Conservation (phyloP, 1,140 invertebrate species). For the Drosophila bipectinata region DNA sequence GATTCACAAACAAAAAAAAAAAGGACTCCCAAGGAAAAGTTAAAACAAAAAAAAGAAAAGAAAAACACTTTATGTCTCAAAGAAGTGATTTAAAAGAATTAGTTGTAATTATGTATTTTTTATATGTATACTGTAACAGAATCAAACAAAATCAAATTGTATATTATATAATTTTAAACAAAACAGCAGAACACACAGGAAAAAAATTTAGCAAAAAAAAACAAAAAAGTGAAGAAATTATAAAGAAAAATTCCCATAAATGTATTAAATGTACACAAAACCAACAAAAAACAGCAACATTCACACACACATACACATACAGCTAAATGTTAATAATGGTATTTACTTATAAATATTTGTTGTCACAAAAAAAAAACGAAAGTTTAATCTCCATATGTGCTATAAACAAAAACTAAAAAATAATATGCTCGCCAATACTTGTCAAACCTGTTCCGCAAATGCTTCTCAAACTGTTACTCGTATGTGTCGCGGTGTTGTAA, state of each 20-base stretch:
- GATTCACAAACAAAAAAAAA: conserved; percentile 4
- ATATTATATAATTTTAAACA: conserved; percentile 62
- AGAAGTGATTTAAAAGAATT: conserved; percentile 69
- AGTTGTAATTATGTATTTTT: conserved; percentile 75
- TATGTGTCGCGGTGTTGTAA: conserved; percentile 18
- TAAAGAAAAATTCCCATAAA: conserved; percentile 17
- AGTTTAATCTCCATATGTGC: conserved; percentile 72
- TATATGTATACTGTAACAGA: conserved; percentile 49
- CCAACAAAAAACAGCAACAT: conserved; percentile 21
- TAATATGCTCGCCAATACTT: conserved; percentile 46
- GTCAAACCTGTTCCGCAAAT: conserved; percentile 43
- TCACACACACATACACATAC: conserved; percentile 30
- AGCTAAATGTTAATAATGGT: conserved; percentile 64
- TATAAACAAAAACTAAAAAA: conserved; percentile 37
- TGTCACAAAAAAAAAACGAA: conserved; percentile 52
- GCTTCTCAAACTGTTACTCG: conserved; percentile 62
- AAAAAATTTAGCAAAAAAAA: conserved; percentile 27
- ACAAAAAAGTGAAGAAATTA: conserved; percentile 5
- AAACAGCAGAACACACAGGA: conserved; percentile 19
- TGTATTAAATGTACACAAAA: conserved; percentile 51
- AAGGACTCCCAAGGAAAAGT: conserved; percentile 1
- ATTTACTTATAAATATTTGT: conserved; percentile 66
- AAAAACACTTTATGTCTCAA: conserved; percentile 69
- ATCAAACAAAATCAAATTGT: conserved; percentile 50
- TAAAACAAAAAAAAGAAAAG: background rate